Evolutionary conservation across 2,113 vertebrate species (phyloP).

Genomic region (Zootoca vivipara): DNA sequence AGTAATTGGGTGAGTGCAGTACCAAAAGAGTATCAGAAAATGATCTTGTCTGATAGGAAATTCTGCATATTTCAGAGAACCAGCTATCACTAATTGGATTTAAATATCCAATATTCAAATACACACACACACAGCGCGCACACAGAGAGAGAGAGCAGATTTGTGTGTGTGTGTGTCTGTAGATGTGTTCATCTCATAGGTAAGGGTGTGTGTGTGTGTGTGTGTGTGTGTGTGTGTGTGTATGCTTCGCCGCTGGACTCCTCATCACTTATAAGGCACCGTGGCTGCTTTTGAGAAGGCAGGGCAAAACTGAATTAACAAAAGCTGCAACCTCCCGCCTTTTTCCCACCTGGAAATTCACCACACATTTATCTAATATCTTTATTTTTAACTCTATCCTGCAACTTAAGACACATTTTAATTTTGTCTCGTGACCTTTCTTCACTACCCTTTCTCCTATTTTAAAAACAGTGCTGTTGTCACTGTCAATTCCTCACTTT

Average conservation of each 20-base stretch:
- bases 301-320: background rate
- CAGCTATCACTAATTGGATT: no score
- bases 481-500: background rate
- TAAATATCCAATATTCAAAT: no score
- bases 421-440: background rate
- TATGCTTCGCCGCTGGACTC: background rate
- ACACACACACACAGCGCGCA: no score
- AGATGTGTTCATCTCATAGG: background rate
- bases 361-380: background rate
- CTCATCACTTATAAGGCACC: background rate
- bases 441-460: background rate
- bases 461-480: background rate
- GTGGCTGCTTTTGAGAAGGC: background rate
- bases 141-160: no score
- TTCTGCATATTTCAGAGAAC: no score
- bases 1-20: constrained; percentile 86
- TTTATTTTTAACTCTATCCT: background rate
- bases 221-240: no score
- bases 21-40: background rate
- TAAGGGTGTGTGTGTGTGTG: background rate
- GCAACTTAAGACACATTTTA: background rate
- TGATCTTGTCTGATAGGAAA: background rate
- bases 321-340: background rate
- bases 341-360: background rate
- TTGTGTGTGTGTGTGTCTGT: no score